Evolutionary conservation across 2,113 vertebrate genomes (phyloP).

Genomic region (Meriones unguiculatus): DNA sequence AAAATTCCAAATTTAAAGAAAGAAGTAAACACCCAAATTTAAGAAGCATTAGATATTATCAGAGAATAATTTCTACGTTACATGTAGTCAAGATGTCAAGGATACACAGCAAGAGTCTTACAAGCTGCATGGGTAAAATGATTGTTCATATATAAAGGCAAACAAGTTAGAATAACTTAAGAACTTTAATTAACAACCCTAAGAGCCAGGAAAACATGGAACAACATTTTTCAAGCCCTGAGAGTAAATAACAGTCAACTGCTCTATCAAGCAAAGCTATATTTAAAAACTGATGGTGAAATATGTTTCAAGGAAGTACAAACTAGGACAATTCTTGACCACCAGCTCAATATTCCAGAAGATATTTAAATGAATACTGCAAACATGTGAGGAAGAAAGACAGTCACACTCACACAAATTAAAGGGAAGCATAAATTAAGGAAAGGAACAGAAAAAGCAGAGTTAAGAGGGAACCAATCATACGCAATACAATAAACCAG

Average conservation of each 20-base stretch:
- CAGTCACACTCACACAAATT: neutral
- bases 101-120: neutral
- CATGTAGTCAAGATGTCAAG: neutral
- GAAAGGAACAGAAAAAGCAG: neutral
- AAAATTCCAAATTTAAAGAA: neutral
- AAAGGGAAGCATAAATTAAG: neutral
- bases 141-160: neutral
- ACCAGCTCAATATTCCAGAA: neutral
- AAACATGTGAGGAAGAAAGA: neutral
- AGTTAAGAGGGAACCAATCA: neutral
- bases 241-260: neutral
- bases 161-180: neutral
- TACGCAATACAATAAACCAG: neutral
- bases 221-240: neutral
- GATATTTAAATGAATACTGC: neutral
- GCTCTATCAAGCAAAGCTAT: neutral
- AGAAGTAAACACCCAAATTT: neutral
- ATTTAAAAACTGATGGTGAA: neutral
- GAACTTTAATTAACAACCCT: neutral
- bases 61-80: neutral
- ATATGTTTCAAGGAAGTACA: neutral
- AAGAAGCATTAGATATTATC: neutral
- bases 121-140: neutral
- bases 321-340: neutral
- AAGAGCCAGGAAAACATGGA: neutral